Conservation (phyloP, 2,113 vertebrate species). For the Chrysemys picta region DNA sequence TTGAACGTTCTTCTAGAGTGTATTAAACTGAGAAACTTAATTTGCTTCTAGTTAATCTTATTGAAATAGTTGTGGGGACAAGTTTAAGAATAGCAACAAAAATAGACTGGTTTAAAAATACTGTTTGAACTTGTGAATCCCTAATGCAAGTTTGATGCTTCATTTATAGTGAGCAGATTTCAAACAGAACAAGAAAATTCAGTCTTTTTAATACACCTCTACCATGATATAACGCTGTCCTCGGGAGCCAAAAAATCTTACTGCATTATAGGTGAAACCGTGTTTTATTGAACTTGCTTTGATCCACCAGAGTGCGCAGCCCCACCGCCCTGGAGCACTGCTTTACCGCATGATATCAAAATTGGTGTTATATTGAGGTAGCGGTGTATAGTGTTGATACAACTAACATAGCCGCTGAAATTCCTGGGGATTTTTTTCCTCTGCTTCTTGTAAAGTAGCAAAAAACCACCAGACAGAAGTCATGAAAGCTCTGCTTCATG, state of each 20-base stretch:
- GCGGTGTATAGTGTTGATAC: background rate
- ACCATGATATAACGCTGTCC: too few relatives aligned
- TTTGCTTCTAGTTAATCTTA: slow-evolving; percentile 6
- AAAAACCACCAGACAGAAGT: background rate
- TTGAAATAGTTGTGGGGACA: background rate
- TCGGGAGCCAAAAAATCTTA: too few relatives aligned
- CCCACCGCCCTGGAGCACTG: too few relatives aligned
- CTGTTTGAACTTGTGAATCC: background rate
- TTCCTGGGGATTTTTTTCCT: background rate
- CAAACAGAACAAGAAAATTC: background rate
- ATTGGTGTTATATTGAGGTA: too few relatives aligned
- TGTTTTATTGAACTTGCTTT: too few relatives aligned
- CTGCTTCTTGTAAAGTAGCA: background rate
- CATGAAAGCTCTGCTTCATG: background rate
- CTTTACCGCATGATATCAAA: too few relatives aligned
- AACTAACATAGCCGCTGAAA: background rate
- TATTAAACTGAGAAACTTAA: background rate
- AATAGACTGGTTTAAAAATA: background rate
- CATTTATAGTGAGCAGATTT: background rate
- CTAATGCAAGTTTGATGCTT: background rate
- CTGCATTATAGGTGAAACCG: too few relatives aligned
- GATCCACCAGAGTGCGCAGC: too few relatives aligned
- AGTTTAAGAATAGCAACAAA: background rate
- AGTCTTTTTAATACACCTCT: background rate
- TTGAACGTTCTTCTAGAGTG: background rate